A percentile compares a stretch with the other conserved stretches of the same genome.
These are phyloP conservation scores for Scomber colias DNA, from an alignment of 2,113 vertebrate genomes.

Conservation along the genomic window DNA sequence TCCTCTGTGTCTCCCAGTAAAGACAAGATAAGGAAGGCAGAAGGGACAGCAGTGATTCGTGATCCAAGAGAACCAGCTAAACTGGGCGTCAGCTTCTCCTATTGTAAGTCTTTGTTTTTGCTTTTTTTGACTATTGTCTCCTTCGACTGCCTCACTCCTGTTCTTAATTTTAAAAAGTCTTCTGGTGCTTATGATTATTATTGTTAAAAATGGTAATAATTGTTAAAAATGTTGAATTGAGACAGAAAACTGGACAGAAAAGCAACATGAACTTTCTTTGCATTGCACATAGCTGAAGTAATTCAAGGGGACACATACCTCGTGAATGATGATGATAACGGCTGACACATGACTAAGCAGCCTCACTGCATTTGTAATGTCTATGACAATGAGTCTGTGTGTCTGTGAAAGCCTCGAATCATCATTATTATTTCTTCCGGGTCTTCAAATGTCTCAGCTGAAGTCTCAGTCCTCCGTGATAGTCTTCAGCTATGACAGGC, in stretches of 20 bases:
- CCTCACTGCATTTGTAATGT: constrained; percentile 4
- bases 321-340: neutral
- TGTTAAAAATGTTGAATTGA: too few species aligned
- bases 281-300: too few species aligned
- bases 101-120: constrained; percentile 83
- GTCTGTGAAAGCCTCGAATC: neutral
- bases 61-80: constrained; percentile 86
- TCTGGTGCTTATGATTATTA: too few species aligned
- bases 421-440: neutral
- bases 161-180: too few species aligned
- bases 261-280: too few species aligned
- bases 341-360: constrained; percentile 10
- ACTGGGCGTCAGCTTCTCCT: constrained; percentile 89
- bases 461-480: neutral
- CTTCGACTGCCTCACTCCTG: too few species aligned
- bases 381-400: constrained; percentile 10
- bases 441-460: neutral
- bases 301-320: neutral
- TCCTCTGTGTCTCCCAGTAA: constrained; percentile 69
- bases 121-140: neutral
- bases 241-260: neutral
- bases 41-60: constrained; percentile 85
- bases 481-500: too few species aligned
- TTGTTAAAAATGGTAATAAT: too few species aligned
- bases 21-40: constrained; percentile 76